Conservation (phyloP, 2,797 vertebrate species). For the Leucoraja ocellata region DNA sequence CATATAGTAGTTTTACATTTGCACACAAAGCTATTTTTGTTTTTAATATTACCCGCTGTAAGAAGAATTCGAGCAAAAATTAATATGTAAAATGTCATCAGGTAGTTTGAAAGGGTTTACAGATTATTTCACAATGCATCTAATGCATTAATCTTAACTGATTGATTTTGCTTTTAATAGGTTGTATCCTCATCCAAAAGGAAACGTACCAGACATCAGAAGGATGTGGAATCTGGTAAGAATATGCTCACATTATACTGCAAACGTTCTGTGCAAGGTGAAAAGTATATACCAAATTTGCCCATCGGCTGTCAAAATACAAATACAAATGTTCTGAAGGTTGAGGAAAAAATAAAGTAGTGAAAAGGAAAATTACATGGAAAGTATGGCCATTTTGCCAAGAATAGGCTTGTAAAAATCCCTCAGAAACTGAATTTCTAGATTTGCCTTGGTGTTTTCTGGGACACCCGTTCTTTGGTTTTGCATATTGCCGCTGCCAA, state of each 20-base stretch:
- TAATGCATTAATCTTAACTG: not conserved
- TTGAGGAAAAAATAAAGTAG: too few relatives aligned
- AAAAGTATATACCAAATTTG: not conserved
- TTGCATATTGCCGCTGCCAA: not conserved
- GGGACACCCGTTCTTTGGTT: not conserved
- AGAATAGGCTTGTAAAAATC: not conserved
- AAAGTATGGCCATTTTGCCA: not conserved
- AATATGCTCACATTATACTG: not conserved
- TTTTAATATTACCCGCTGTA: not conserved
- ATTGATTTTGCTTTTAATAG: not conserved
- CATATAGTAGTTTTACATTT: not conserved
- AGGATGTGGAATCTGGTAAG: constrained; percentile 2
- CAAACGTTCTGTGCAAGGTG: not conserved
- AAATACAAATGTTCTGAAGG: not conserved
- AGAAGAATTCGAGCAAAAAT: too few relatives aligned
- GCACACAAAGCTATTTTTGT: not conserved
- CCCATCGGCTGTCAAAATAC: not conserved
- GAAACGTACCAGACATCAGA: not conserved
- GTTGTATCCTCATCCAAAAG: not conserved
- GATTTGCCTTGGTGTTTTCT: not conserved
- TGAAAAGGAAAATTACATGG: not conserved
- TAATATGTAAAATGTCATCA: too few relatives aligned
- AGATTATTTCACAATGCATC: not conserved
- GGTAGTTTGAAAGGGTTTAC: too few relatives aligned
- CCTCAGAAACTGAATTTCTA: not conserved